Evolutionary conservation across 2,888 invertebrate genomes (phyloP).

Genomic region (Scaptomyza caliginosa): DNA sequence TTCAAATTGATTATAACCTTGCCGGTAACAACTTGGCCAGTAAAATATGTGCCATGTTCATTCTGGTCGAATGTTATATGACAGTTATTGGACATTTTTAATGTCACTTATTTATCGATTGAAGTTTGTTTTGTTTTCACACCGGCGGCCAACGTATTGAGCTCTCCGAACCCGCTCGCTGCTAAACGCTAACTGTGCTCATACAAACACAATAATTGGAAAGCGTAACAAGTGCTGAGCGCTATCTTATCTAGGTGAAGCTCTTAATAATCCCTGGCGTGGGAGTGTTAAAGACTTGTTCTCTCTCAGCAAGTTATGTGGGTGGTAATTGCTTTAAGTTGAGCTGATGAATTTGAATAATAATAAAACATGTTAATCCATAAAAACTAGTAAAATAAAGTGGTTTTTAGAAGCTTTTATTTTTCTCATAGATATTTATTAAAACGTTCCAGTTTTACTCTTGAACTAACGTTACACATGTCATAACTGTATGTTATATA

Average conservation of each 20-base stretch:
- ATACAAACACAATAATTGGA: conserved; percentile 20
- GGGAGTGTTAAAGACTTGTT: conserved; percentile 1
- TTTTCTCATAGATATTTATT: background rate
- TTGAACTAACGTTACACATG: conserved; percentile 27
- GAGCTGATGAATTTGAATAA: too few relatives aligned
- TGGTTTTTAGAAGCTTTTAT: too few relatives aligned
- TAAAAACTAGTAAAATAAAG: too few relatives aligned
- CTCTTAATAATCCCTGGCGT: conserved; percentile 30
- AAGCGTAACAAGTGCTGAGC: conserved; percentile 6
- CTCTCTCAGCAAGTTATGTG: background rate
- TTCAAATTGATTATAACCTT: conserved; percentile 80
- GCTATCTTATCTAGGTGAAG: conserved; percentile 41
- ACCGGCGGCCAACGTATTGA: background rate
- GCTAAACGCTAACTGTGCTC: conserved; percentile 51
- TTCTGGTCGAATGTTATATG: conserved; percentile 85
- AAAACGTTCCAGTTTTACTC: background rate
- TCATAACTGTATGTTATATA: conserved; percentile 18
- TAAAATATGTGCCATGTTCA: conserved; percentile 86
- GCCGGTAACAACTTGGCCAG: conserved; percentile 81
- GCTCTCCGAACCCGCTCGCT: conserved; percentile 47
- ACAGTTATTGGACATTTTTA: conserved; percentile 77
- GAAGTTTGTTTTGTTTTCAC: background rate
- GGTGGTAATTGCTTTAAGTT: background rate
- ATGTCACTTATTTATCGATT: background rate
- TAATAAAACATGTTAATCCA: too few relatives aligned